Base-by-base conservation (phyloP, 2,113 vertebrate genomes). In the Muntiacus reevesi region DNA sequence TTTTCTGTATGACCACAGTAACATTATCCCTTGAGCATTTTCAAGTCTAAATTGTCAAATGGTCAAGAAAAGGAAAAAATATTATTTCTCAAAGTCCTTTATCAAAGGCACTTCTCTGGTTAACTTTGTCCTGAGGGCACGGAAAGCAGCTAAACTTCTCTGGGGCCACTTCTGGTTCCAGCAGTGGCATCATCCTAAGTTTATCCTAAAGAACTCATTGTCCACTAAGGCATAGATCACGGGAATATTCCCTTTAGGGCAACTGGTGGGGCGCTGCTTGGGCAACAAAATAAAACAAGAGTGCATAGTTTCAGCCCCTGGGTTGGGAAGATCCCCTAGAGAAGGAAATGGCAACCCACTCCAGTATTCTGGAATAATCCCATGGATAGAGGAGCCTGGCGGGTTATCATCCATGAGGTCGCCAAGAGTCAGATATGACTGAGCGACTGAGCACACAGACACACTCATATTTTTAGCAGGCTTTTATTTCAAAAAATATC, bases 401-500 rank as follows among this genome's bases (percentile, higher is more conserved):
- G 6, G 40, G 23, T 76, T 14, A 76, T 7, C 71, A 76, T 76
- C 36, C 40, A 43, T 43, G 36, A 76, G 71, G 71, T 76, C 3
- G 1, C 23, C 25, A 16, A 62, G 71, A 76, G 36, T 74, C 36
- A 25, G 36, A 43, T 76, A 43, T 7, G 71, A 43, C 71, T 76
- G 36, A 76, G 36, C 0, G 0, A 13, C 19, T 40, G 40, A 27
- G 12, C 23, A 76, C 71, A 71, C 9, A 71, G 64, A 71, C n/a
- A 76, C 23, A 76, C 12, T 25, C 40, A 25, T 60, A 59, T 81
- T 79, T 91, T 40, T 54, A 60, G 52, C 55, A 87, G 50, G 21
- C 21, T 87, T 94, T 95, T 57, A 91, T 82, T 96, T 87, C 23
- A 92, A 86, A 85, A 85, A 89, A 55, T 40, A 85, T 47, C 47